Evolutionary conservation across 2,113 vertebrate genomes (phyloP).

Genomic region (Cyprinodon tularosa): DNA sequence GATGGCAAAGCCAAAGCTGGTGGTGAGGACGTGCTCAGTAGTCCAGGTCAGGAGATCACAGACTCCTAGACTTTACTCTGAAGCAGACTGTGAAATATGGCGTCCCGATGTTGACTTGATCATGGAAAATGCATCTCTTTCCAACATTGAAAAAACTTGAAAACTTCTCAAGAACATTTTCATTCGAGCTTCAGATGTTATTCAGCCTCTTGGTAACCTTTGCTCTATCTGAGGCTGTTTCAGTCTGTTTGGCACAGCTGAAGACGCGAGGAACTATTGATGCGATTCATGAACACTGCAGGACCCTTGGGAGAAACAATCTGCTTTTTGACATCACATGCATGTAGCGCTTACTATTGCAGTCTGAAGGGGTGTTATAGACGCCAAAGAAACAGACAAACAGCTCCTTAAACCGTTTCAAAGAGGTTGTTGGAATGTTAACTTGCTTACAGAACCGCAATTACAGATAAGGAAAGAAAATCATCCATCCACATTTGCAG

Average conservation of each 20-base stretch:
- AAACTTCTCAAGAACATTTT: neutral
- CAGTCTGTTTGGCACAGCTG: constrained; percentile 8
- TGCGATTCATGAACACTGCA: neutral
- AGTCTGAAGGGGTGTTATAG: neutral
- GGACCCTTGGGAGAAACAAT: neutral
- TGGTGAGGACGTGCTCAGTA: no score
- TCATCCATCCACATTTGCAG: neutral
- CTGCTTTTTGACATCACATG: neutral
- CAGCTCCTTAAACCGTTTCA: constrained; percentile 8
- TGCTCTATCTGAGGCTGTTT: neutral
- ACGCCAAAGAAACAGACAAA: neutral
- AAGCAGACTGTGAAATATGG: neutral
- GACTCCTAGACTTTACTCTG: neutral
- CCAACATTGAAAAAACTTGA: neutral
- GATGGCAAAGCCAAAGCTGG: no score
- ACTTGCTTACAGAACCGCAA: neutral
- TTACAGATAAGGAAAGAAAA: neutral
- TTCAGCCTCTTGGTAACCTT: neutral
- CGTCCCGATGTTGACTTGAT: neutral
- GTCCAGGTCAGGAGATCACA: neutral
- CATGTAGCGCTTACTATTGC: neutral
- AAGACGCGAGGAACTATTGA: constrained; percentile 1
- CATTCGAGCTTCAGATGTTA: neutral
- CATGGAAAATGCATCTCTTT: neutral
- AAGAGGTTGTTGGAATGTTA: constrained; percentile 5